Evolutionary conservation across 2,113 vertebrate genomes (phyloP).

Genomic region (Rhynchomys soricoides): DNA sequence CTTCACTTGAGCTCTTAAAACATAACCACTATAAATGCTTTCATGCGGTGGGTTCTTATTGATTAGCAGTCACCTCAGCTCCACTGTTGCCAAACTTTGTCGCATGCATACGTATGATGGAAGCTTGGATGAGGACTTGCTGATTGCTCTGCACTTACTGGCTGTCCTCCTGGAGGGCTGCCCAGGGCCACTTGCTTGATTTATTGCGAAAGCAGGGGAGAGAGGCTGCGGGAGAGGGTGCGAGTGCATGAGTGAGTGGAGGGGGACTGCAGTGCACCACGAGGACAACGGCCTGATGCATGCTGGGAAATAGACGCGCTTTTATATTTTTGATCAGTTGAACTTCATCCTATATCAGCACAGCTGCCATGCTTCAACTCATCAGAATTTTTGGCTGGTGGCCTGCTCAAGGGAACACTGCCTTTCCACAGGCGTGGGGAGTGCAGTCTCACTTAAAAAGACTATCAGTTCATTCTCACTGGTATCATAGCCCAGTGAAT

Average conservation of each 20-base stretch:
- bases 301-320: conserved; percentile 90
- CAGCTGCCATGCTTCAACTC: conserved; percentile 88
- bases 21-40: conserved; percentile 92
- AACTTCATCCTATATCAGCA: conserved; percentile 88
- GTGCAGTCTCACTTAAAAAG: conserved; percentile 87
- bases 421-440: conserved; percentile 89
- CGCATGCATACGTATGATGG: conserved; percentile 92
- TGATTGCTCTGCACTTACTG: conserved; percentile 89
- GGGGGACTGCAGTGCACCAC: conserved; percentile 61
- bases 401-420: conserved; percentile 88
- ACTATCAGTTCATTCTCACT: conserved; percentile 87
- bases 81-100: conserved; percentile 93
- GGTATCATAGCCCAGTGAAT: conserved; percentile 85
- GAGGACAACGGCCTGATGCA: conserved; percentile 88
- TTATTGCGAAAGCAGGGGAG: conserved; percentile 75
- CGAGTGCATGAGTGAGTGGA: conserved; percentile 70
- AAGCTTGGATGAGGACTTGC: conserved; percentile 89
- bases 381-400: conserved; percentile 87
- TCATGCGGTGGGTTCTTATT: conserved; percentile 90
- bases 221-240: conserved; percentile 69
- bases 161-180: conserved; percentile 88
- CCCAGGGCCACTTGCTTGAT: conserved; percentile 88
- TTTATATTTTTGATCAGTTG: conserved; percentile 89
- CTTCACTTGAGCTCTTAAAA: conserved; percentile 92
- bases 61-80: conserved; percentile 91